Percentiles rank a stretch among this genome's conserved stretches.
phyloP scores from a whole-genome alignment of 2,888 invertebrate genomes.

The Ochropleura leucogaster region DNA sequence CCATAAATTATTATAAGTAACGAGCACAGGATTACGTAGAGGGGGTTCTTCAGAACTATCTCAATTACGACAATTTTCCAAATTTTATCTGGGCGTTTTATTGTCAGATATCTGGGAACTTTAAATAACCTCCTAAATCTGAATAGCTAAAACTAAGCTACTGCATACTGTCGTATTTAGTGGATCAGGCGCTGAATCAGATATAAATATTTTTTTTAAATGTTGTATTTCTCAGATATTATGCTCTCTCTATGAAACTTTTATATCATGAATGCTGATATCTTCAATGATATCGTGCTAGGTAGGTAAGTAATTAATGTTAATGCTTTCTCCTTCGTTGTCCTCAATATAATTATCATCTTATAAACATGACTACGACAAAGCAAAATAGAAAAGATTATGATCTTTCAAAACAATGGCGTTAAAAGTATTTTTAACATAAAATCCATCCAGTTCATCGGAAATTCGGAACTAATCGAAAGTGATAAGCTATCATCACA shows the following conservation, averaged over 20 bases:
- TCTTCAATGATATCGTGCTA: background rate
- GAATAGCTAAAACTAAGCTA: background rate
- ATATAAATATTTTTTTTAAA: background rate
- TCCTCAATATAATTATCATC: background rate
- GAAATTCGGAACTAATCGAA: background rate
- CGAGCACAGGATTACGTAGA: background rate
- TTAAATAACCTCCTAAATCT: background rate
- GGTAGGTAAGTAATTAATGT: background rate
- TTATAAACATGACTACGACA: background rate
- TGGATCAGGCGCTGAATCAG: background rate
- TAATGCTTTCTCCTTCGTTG: background rate
- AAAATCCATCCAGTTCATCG: background rate
- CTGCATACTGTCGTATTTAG: background rate
- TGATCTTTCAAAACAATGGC: background rate
- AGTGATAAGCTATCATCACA: background rate
- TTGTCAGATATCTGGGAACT: background rate
- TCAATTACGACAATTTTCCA: background rate
- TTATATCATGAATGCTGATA: background rate
- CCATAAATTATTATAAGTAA: background rate
- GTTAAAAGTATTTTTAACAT: background rate
- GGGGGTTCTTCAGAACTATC: background rate
- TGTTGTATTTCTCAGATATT: background rate
- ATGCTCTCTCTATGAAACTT: background rate
- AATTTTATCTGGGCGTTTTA: background rate
- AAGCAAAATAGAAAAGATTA: background rate